These are phyloP conservation scores for Mastomys coucha DNA, from an alignment of 2,113 vertebrate genomes.

Conservation along the genomic window DNA sequence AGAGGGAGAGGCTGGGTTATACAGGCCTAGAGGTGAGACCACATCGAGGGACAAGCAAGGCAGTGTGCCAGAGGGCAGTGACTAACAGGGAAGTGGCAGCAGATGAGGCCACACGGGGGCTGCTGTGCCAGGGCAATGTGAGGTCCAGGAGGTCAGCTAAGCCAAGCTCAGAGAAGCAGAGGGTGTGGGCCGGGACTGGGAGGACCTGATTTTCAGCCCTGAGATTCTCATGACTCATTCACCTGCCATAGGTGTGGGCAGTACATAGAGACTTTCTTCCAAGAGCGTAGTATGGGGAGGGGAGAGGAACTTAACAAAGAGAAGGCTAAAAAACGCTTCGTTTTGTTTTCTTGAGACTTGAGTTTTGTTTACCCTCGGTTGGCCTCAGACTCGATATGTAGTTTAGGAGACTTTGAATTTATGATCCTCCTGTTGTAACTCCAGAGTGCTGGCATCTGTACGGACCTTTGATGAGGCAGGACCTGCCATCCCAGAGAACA, in stretches of 20 bases:
- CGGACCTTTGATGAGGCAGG: background rate
- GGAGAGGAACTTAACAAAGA: background rate
- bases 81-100: background rate
- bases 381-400: background rate
- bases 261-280: background rate
- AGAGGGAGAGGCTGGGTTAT: background rate
- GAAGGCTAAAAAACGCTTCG: background rate
- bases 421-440: background rate
- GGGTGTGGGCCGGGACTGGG: background rate
- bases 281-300: background rate
- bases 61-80: background rate
- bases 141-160: background rate
- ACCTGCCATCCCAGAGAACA: background rate
- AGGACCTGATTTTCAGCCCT: background rate
- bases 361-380: background rate
- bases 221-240: background rate
- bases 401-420: background rate
- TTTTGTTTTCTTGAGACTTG: background rate
- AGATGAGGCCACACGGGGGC: too few relatives aligned
- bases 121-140: background rate
- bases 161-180: background rate
- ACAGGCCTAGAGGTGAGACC: background rate
- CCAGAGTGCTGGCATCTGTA: background rate
- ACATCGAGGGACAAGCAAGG: background rate
- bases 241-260: background rate